Conservation (phyloP, 1,140 invertebrate genomes). For the Heliconius congener region DNA sequence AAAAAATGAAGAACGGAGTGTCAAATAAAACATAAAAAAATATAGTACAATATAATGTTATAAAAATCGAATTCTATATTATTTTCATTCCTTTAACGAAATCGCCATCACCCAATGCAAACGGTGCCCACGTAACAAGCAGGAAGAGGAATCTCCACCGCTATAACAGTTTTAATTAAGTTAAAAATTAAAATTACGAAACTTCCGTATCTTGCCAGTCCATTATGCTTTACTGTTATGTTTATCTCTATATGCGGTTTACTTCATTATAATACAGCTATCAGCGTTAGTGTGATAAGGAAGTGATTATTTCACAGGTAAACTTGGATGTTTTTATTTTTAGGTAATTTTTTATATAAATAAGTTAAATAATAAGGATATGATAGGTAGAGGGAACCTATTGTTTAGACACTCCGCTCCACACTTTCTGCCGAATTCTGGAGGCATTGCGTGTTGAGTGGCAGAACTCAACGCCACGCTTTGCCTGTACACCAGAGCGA, state of each 20-base stretch:
- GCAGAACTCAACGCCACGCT: too few relatives aligned
- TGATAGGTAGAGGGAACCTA: too few relatives aligned
- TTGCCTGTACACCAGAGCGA: too few relatives aligned
- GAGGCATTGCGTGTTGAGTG: too few relatives aligned
- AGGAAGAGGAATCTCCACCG: constrained; percentile 44
- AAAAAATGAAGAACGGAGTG: too few relatives aligned
- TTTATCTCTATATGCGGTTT: constrained; percentile 45
- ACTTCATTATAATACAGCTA: constrained; percentile 29
- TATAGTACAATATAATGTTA: too few relatives aligned
- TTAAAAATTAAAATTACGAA: constrained; percentile 68
- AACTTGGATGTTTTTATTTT: neutral
- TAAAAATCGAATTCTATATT: too few relatives aligned
- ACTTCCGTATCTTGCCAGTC: constrained; percentile 57
- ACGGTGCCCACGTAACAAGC: constrained; percentile 30
- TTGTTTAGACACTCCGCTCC: too few relatives aligned
- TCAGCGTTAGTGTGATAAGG: constrained; percentile 34
- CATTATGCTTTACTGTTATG: constrained; percentile 63
- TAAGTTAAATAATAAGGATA: too few relatives aligned
- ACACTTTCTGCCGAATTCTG: too few relatives aligned
- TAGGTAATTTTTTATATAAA: too few relatives aligned
- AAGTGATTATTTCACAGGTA: constrained; percentile 24
- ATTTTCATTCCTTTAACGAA: neutral
- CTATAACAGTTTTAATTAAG: constrained; percentile 67
- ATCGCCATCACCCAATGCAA: constrained; percentile 17
- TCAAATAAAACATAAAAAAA: too few relatives aligned